Percentiles rank a stretch among this genome's conserved stretches.
Conservation (phyloP, 2,888 invertebrate genomes). For the Diaprepes abbreviatus region DNA sequence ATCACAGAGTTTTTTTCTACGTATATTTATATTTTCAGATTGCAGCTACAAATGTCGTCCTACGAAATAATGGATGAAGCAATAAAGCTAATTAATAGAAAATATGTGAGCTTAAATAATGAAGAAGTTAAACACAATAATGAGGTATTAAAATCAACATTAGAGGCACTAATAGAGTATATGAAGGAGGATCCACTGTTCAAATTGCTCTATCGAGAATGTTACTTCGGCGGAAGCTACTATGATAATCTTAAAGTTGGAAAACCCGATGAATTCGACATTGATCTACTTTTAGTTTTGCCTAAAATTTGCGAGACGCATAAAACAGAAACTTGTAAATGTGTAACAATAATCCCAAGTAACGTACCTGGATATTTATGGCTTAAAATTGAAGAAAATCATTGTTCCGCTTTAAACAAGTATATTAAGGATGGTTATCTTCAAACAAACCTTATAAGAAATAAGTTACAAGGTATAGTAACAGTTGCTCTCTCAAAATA, state of each 20-base stretch:
- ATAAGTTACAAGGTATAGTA: constrained; percentile 30
- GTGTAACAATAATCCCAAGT: constrained; percentile 58
- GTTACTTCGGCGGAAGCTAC: constrained; percentile 72
- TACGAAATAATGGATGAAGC: constrained; percentile 31
- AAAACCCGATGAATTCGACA: constrained; percentile 73
- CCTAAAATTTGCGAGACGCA: constrained; percentile 60
- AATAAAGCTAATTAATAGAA: constrained; percentile 56
- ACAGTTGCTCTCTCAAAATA: constrained; percentile 5
- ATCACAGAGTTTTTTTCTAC: too few species aligned
- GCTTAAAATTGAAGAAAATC: constrained; percentile 19
- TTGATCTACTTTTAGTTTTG: constrained; percentile 71
- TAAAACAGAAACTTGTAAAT: constrained; percentile 53
- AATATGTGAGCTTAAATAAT: constrained; percentile 54
- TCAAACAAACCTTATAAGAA: constrained; percentile 20
- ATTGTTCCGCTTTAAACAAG: not conserved
- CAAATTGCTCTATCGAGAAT: constrained; percentile 52
- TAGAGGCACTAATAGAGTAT: constrained; percentile 14
- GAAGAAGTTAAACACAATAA: constrained; percentile 7
- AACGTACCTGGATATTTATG: constrained; percentile 67
- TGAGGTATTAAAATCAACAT: not conserved
- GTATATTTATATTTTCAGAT: too few species aligned
- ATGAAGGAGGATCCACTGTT: constrained; percentile 21
- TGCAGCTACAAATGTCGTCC: too few species aligned
- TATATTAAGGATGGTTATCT: constrained; percentile 31
- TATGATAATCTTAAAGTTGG: constrained; percentile 73